Conservation (phyloP, 2,888 invertebrate genomes). For the Acanthopleura granulata region DNA sequence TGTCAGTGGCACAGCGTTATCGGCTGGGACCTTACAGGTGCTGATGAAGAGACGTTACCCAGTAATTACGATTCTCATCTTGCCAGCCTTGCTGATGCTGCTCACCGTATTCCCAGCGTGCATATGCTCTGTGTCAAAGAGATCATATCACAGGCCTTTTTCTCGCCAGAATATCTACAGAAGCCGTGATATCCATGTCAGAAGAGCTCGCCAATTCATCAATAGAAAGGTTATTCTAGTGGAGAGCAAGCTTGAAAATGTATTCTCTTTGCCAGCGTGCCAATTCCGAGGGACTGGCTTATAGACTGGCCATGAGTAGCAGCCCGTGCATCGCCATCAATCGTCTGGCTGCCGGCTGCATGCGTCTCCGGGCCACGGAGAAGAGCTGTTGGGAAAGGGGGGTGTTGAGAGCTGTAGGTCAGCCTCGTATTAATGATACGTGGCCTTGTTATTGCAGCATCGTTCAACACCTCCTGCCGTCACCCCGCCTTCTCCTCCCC, state of each 20-base stretch:
- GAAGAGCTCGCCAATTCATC: not conserved
- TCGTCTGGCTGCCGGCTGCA: slow-evolving; percentile 5
- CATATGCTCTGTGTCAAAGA: too few species aligned
- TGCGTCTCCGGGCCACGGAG: not conserved
- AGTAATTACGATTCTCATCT: too few species aligned
- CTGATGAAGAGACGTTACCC: too few species aligned
- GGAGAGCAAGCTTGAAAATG: not conserved
- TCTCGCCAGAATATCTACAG: too few species aligned
- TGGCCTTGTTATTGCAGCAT: slow-evolving; percentile 15
- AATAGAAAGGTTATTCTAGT: not conserved
- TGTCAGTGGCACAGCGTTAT: too few species aligned
- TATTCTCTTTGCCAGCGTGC: not conserved
- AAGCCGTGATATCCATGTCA: too few species aligned
- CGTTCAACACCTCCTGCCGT: slow-evolving; percentile 1
- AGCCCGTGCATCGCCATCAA: slow-evolving; percentile 2
- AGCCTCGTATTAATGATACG: slow-evolving; percentile 14
- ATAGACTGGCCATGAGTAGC: not conserved
- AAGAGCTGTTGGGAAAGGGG: not conserved
- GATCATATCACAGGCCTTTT: too few species aligned
- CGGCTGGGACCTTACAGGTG: too few species aligned
- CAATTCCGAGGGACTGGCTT: not conserved
- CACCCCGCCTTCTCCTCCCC: not conserved
- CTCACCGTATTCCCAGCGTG: too few species aligned
- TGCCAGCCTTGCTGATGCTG: too few species aligned
- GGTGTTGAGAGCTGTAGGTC: slow-evolving; percentile 16